Base-by-base conservation (phyloP, 2,113 vertebrate genomes). In the Platichthys stellatus region DNA sequence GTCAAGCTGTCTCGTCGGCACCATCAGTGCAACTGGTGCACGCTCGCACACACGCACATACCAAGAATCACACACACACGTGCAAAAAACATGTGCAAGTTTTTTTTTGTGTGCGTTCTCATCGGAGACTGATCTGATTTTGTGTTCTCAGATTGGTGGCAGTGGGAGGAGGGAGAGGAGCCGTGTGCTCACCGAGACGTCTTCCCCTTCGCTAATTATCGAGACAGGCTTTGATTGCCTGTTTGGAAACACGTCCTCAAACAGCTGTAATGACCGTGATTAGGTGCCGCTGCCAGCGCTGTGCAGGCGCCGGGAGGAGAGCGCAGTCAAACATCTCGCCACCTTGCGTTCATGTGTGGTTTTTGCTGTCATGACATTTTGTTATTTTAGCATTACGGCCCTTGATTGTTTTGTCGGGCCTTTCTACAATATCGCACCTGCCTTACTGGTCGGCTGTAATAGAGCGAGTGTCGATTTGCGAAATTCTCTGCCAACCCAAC, bases 191-290 rank as follows among this genome's bases (percentile, higher is more conserved):
- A 92, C 85, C 89, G 88, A 90, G 89, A 89, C 64, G 74, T 89
- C 93, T 91, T 92, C 84, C 88, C 86, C 86, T 85, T 86, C 26
- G 72, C 90, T 94, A 94, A 95, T 94, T 94, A 94, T 91, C 81
- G 73, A 90, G 92, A 90, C 87, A 88, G 80, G 86, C 93, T 94
- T 90, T 94, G 93, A 94, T 93, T 94, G 92, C 93, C 92, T 95
- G 94, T 95, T 95, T 94, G 94, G 93, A 94, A 94, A 94, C 93
- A 95, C 84, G 92, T 90, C 93, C 91, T 92, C 90, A 90, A 93
- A 93, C 90, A 90, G 88, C 88, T 89, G 87, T 93, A 93, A 94
- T 94, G 92, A 93, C 92, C 82, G 93, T 94, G 92, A 94, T 95
- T 94, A 94, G 93, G 86, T 83, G 69, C 76, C 45, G 81, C 89